These are phyloP conservation scores for Portevinia maculata DNA, from an alignment of 2,888 invertebrate species.

Conservation along the genomic window DNA sequence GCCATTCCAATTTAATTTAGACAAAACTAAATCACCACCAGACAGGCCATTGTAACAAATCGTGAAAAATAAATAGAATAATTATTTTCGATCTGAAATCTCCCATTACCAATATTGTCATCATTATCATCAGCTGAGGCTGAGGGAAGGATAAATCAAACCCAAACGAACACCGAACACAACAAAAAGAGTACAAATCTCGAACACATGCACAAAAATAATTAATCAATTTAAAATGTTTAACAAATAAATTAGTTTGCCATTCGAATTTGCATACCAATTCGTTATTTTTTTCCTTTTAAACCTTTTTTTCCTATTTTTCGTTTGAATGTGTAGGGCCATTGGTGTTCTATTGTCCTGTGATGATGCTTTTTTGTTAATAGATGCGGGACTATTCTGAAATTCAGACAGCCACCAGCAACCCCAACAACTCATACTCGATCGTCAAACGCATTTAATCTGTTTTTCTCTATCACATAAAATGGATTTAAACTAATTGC, in stretches of 20 bases:
- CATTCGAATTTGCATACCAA: slow-evolving; percentile 48
- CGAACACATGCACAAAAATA: slow-evolving; percentile 17
- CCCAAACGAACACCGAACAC: background rate
- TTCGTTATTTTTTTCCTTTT: slow-evolving; percentile 11
- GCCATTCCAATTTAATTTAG: slow-evolving; percentile 14
- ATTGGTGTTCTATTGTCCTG: slow-evolving; percentile 4
- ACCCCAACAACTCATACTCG: background rate
- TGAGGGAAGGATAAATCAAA: slow-evolving; percentile 48
- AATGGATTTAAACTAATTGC: slow-evolving; percentile 62
- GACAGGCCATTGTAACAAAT: slow-evolving; percentile 4
- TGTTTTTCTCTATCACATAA: slow-evolving; percentile 41
- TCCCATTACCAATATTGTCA: slow-evolving; percentile 41
- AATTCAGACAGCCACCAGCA: slow-evolving; percentile 15
- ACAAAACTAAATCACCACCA: slow-evolving; percentile 34
- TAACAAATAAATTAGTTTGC: slow-evolving; percentile 60
- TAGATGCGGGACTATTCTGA: slow-evolving; percentile 28
- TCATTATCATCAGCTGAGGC: slow-evolving; percentile 41
- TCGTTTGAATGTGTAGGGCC: slow-evolving; percentile 3
- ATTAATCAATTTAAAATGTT: slow-evolving; percentile 64
- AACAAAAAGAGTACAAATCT: background rate
- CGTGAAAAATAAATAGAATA: slow-evolving; percentile 30
- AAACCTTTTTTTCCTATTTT: slow-evolving; percentile 18
- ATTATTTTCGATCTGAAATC: slow-evolving; percentile 24
- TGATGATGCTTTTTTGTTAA: slow-evolving; percentile 33
- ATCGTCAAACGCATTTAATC: slow-evolving; percentile 58